Percentiles rank a stretch among this genome's conserved stretches.
phyloP scores from a whole-genome alignment of 2,888 invertebrate genomes.

The Chloromyia formosa region DNA sequence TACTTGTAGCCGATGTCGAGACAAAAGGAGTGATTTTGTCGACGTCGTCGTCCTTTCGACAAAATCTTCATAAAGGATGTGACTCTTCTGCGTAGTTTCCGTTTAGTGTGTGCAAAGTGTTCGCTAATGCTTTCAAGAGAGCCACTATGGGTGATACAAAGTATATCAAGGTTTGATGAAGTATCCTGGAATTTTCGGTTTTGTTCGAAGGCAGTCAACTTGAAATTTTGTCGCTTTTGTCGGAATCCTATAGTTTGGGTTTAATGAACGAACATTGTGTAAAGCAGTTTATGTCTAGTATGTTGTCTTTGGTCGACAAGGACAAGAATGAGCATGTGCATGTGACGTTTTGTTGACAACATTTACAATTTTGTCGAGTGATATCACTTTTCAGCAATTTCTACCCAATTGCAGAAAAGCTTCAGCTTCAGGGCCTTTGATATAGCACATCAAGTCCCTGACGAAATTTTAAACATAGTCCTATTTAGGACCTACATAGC shows the following conservation, averaged over 20 bases:
- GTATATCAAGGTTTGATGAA: constrained; percentile 14
- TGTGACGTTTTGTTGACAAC: too few species aligned
- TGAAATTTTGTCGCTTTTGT: constrained; percentile 30
- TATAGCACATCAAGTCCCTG: too few species aligned
- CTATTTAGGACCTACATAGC: too few species aligned
- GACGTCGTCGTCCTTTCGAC: constrained; percentile 25
- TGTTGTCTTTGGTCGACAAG: too few species aligned
- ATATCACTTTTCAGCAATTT: too few species aligned
- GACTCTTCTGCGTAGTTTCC: constrained; percentile 3
- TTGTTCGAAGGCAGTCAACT: constrained; percentile 24
- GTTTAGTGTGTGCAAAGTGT: constrained; percentile 15
- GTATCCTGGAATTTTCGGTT: constrained; percentile 16
- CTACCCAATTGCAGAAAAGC: too few species aligned
- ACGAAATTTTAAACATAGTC: too few species aligned
- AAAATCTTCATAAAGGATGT: constrained; percentile 25
- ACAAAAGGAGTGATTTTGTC: constrained; percentile 32
- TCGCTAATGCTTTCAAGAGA: constrained; percentile 22
- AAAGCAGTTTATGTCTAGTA: not conserved
- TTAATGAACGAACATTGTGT: constrained; percentile 9
- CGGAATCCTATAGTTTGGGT: not conserved
- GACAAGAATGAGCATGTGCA: too few species aligned
- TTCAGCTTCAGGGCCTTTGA: too few species aligned
- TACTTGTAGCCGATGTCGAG: constrained; percentile 19
- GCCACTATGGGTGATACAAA: not conserved
- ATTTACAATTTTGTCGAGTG: too few species aligned